These are phyloP conservation scores for Porphyrio hochstetteri DNA, from an alignment of 2,113 vertebrate species.

Conservation along the genomic window DNA sequence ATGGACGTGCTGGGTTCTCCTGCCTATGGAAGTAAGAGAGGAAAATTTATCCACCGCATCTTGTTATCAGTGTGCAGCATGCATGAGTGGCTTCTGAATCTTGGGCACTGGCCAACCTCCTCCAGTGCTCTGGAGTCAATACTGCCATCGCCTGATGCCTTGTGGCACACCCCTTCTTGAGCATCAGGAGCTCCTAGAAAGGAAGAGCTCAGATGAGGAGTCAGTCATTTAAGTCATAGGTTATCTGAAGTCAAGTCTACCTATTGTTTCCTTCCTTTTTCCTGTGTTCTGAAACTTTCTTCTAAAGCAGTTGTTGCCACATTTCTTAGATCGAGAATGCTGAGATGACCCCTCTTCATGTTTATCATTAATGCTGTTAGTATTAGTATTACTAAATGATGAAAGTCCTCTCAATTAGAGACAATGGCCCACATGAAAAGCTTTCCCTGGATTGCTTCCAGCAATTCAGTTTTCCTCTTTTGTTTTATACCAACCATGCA, in stretches of 20 bases:
- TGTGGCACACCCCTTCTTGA: not conserved
- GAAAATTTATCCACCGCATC: not conserved
- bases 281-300: not conserved
- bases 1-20: not conserved
- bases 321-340: not conserved
- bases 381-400: not conserved
- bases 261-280: not conserved
- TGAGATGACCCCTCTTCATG: not conserved
- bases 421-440: not conserved
- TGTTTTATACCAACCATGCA: not conserved
- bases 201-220: not conserved
- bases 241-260: not conserved
- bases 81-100: not conserved
- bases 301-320: not conserved
- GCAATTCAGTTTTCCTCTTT: not conserved
- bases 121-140: not conserved
- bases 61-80: not conserved
- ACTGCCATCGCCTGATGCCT: not conserved
- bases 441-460: not conserved
- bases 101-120: not conserved
- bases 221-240: not conserved
- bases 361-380: not conserved
- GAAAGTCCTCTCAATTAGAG: not conserved
- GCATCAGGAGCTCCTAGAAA: not conserved
- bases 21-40: not conserved